A percentile compares a stretch with the other conserved stretches of the same genome.
phyloP scores from a whole-genome alignment of 2,888 invertebrate genomes.

The Ctena decussata region DNA sequence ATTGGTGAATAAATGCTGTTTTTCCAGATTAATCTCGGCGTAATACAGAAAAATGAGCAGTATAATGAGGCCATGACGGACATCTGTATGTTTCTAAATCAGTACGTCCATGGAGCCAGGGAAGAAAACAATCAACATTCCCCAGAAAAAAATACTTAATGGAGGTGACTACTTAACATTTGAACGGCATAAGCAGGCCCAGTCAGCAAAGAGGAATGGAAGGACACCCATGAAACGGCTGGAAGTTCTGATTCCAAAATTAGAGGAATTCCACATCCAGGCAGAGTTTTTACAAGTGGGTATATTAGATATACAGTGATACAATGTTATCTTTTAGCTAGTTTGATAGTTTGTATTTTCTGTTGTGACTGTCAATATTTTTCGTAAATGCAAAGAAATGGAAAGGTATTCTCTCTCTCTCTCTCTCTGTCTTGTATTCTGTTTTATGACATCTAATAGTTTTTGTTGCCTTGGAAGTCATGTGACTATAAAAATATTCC shows the following conservation, averaged over 20 bases:
- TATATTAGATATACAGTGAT: not conserved
- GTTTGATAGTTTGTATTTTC: not conserved
- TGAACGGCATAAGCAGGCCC: too few species aligned
- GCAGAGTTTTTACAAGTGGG: conserved; percentile 35
- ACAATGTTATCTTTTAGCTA: not conserved
- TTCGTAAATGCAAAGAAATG: not conserved
- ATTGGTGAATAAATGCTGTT: too few species aligned
- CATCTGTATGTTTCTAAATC: conserved; percentile 36
- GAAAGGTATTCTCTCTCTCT: too few species aligned
- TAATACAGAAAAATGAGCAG: conserved; percentile 42
- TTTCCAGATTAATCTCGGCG: conserved; percentile 30
- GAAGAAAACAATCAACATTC: conserved; percentile 2
- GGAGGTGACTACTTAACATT: too few species aligned
- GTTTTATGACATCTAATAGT: not conserved
- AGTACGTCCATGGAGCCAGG: conserved; percentile 29
- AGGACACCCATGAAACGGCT: conserved; percentile 35
- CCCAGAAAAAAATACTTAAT: conserved; percentile 35
- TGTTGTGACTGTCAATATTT: not conserved
- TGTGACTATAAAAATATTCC: not conserved
- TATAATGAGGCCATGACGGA: conserved; percentile 41
- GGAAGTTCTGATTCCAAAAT: conserved; percentile 41
- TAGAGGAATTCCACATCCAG: conserved; percentile 53
- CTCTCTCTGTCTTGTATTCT: too few species aligned
- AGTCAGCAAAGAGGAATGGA: too few species aligned
- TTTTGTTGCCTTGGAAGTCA: not conserved